Base-by-base conservation (phyloP, 2,113 vertebrate genomes). In the Varanus salvator region DNA sequence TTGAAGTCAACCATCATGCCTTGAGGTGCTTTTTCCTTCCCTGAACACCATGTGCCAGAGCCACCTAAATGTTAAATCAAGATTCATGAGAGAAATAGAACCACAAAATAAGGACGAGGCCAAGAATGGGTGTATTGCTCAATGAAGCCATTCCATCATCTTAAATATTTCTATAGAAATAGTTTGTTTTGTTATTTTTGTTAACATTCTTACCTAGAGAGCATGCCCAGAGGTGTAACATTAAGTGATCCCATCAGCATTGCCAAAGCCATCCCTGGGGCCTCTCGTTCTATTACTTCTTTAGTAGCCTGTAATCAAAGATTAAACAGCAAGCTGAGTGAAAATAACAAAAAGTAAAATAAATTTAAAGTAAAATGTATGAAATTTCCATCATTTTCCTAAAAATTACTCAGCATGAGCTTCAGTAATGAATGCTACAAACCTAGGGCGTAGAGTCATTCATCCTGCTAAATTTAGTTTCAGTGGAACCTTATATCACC, bases 221-320 rank as follows among this genome's bases (percentile, higher is more conserved):
- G 97, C 99, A 99, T 99, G 95, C 99, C 99, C 85, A 99, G 97
- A 86, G 99, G 99, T 91, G 99, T 99, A 93, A 99, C 99, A 95
- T 99, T 99, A 94, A 99, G 98, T 25, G 99, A 99, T 96, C 99
- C 99, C 99, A 99, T 99, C 95, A 99, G 98, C 99, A 99, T 99
- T 92, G 99, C 99, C 93, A 99, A 97, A 91, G 99, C 98, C 99
- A 99, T 99, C 54, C 99, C 99, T 84, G 99, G 99, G 48, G 99
- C 98, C 97, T 99, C 99, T 91, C 99, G 97, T 97, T 99, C 99
- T 87, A 99, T 99, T 97, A 99, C 99, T 97, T 99, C 99, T 96
- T 98, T 99, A 96, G 99, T 99, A 92, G 99, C 99, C 99, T 99
- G 96, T 57, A 96, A 96, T 91, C 93, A 97, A 96, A 98, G 91